Conservation (phyloP, 2,888 invertebrate species). For the Shargacucullia verbasci region DNA sequence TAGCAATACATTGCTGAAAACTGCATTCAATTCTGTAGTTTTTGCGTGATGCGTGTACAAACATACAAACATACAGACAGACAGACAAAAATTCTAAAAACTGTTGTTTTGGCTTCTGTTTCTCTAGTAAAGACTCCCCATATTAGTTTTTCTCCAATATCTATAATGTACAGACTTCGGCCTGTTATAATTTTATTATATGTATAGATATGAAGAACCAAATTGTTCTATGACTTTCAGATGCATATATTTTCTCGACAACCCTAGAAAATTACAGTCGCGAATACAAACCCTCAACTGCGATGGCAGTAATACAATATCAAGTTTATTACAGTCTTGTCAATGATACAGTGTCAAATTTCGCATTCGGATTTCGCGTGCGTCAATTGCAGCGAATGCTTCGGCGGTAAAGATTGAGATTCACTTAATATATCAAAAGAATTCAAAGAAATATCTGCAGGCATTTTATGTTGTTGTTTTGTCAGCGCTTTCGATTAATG, state of each 20-base stretch:
- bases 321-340: conserved; percentile 19
- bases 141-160: too few species aligned
- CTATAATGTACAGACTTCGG: too few species aligned
- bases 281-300: conserved; percentile 2
- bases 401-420: conserved; percentile 20
- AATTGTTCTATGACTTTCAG: too few species aligned
- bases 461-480: conserved; percentile 8
- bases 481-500: conserved; percentile 18
- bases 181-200: too few species aligned
- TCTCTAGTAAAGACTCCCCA: too few species aligned
- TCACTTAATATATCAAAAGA: conserved; percentile 15
- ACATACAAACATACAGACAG: too few species aligned
- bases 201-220: too few species aligned
- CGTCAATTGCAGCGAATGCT: conserved; percentile 20
- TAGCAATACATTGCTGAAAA: too few species aligned
- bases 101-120: too few species aligned
- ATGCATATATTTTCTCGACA: neutral
- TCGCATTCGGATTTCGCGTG: conserved; percentile 33
- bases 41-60: too few species aligned
- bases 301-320: conserved; percentile 38
- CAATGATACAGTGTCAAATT: conserved; percentile 45
- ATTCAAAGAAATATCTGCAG: conserved; percentile 19
- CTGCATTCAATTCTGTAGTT: too few species aligned
- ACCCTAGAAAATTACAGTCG: conserved; percentile 14
- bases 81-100: too few species aligned